A percentile compares a stretch with the other conserved stretches of the same genome.
Evolutionary conservation across 2,113 vertebrate genomes (phyloP).

Genomic region (Rhabdornis inornatus): DNA sequence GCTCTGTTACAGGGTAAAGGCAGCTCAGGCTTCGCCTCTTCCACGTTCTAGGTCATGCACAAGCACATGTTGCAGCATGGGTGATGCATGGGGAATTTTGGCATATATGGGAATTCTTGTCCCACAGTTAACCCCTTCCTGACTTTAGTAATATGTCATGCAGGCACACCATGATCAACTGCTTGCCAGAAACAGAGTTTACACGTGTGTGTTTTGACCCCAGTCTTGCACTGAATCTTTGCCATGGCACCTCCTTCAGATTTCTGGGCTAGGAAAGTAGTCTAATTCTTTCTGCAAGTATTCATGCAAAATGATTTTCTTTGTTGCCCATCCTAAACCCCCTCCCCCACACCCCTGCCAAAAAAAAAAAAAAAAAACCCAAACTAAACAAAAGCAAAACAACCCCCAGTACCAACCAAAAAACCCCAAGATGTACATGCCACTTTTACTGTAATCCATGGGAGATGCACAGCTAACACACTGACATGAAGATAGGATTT

Average conservation of each 20-base stretch:
- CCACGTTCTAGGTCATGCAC: neutral
- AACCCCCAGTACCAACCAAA: neutral
- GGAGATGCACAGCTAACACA: neutral
- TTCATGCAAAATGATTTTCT: neutral
- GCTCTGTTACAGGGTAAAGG: neutral
- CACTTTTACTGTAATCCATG: neutral
- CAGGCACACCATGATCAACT: neutral
- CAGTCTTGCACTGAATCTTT: neutral
- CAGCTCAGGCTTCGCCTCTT: neutral
- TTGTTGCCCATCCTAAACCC: neutral
- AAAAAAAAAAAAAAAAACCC: too few relatives aligned
- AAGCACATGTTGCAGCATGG: neutral
- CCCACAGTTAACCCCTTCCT: neutral
- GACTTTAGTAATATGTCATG: neutral
- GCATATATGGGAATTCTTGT: neutral
- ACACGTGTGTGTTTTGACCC: neutral
- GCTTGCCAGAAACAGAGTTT: neutral
- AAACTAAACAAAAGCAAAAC: neutral
- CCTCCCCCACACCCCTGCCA: rapidly evolving
- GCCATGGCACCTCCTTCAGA: neutral
- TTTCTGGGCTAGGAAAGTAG: neutral
- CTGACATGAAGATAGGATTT: neutral
- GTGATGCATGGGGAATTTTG: neutral
- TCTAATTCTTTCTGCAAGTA: neutral
- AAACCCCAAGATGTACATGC: neutral